Base-by-base conservation (phyloP, 2,113 vertebrate genomes). In the Larimichthys crocea region DNA sequence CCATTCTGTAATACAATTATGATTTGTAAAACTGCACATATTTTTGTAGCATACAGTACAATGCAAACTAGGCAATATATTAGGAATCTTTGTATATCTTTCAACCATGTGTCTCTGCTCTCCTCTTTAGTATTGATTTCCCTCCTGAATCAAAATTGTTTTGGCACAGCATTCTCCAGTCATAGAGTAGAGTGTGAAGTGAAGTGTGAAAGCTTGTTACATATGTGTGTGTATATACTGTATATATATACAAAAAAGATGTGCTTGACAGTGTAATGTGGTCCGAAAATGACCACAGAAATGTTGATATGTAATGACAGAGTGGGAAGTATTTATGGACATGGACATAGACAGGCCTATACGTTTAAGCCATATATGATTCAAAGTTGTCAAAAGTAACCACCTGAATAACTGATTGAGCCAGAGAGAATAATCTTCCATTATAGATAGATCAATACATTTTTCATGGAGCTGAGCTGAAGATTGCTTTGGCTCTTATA, bases 401-500 rank as follows among this genome's bases (percentile, higher is more conserved):
- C 31, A 64, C 22, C 44, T 5, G 44, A 40, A 56, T 26, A 50
- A 16, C 63, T 42, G 14, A 75, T 70, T 79, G 5, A 66, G 67
- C 35, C 35, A 64, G 55, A 44, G 17, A 8, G 40, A 68, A 53
- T 17, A 71, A 62, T 63, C 55, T 19, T 62, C 52, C 17, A 7
- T 79, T 85, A 46, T 22, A 46, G 70, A 68, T 53, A 3, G 59
- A 86, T 85, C 86, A 83, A 59, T 84, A 42, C 0, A 9, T 60
- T 66, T 60, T 50, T 60, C 16, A 55, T 52, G 29, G 56, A 61
- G 56, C 72, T 80, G 52, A 60, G 74, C 63, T 40, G 64, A 2
- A 10, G 26, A 62, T 42, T 73, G 64, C 26, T 35, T 19, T 10
- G 50, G 17, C 69, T 83, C 16, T 8, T 24, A 69, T 11, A 56